Evolutionary conservation across 2,797 vertebrate genomes (phyloP).

Genomic region (Gobio occitaniae): DNA sequence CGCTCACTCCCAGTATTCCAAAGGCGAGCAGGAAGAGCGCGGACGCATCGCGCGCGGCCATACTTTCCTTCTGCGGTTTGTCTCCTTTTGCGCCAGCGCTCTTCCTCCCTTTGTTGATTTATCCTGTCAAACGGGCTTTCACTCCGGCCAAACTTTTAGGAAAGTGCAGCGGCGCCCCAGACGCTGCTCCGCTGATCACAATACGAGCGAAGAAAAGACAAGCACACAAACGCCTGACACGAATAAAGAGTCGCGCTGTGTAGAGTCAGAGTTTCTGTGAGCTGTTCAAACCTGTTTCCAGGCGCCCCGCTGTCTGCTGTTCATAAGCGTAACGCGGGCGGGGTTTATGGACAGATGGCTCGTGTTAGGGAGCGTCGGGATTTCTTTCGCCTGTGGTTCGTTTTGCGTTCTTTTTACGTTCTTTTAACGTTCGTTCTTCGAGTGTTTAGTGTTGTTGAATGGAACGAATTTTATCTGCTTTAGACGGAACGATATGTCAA

Average conservation of each 20-base stretch:
- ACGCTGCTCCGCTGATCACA: conserved; percentile 28
- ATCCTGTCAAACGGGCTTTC: conserved; percentile 44
- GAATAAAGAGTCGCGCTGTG: conserved; percentile 66
- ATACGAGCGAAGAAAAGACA: background rate
- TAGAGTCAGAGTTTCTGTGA: conserved; percentile 81
- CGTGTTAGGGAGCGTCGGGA: conserved; percentile 78
- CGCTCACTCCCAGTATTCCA: conserved; percentile 67
- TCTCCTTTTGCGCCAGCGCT: conserved; percentile 52
- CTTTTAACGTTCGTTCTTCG: background rate
- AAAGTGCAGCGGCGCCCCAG: conserved; percentile 15
- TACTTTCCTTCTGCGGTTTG: conserved; percentile 66
- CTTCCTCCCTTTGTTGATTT: conserved; percentile 55
- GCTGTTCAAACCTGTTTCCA: conserved; percentile 81
- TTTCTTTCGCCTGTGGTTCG: conserved; percentile 54
- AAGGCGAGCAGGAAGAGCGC: conserved; percentile 56
- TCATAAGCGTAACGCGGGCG: conserved; percentile 73
- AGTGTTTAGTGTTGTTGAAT: background rate
- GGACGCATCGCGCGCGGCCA: conserved; percentile 66
- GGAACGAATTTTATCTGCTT: background rate
- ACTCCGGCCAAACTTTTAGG: conserved; percentile 44
- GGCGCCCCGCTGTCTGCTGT: conserved; percentile 81
- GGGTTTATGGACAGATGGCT: conserved; percentile 81
- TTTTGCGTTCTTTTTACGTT: background rate
- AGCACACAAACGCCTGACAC: background rate
- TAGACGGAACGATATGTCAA: background rate